Percentiles rank a stretch among this genome's conserved stretches.
Conservation (phyloP, 2,888 invertebrate species). For the Polymixis flavicincta region DNA sequence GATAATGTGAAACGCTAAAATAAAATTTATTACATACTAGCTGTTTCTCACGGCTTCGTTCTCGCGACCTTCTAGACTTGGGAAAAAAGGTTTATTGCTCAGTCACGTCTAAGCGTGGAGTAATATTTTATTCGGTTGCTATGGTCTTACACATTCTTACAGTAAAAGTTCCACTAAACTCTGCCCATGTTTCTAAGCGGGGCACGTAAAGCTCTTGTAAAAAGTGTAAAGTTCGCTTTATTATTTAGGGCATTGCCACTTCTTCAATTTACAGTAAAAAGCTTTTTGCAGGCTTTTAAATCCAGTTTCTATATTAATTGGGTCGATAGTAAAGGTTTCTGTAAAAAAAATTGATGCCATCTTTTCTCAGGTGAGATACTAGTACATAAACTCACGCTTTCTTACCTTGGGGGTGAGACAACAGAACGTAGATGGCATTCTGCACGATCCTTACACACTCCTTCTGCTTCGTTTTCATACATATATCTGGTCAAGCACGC, state of each 20-base stretch:
- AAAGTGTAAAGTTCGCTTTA: conserved; percentile 31
- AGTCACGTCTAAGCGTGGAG: conserved; percentile 61
- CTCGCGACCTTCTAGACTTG: conserved; percentile 59
- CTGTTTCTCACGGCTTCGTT: conserved; percentile 53
- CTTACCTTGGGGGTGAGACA: background rate
- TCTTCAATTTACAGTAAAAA: conserved; percentile 13
- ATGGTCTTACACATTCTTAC: conserved; percentile 51
- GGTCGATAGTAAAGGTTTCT: background rate
- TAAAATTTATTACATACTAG: conserved; percentile 61
- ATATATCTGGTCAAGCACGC: background rate
- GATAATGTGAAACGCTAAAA: conserved; percentile 61
- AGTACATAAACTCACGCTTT: background rate
- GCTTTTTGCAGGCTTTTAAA: background rate
- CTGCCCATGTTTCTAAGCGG: conserved; percentile 35
- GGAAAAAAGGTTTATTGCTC: conserved; percentile 63
- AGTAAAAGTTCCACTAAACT: conserved; percentile 32
- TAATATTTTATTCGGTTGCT: conserved; percentile 61
- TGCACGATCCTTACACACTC: background rate
- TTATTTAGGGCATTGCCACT: conserved; percentile 14
- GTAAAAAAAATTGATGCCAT: too few relatives aligned
- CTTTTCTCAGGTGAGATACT: too few relatives aligned
- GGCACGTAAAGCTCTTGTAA: conserved; percentile 35
- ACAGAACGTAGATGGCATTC: background rate
- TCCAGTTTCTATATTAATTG: background rate
- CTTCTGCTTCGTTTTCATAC: background rate